Conservation (phyloP, 1,140 invertebrate genomes). For the Chironomus tepperi region DNA sequence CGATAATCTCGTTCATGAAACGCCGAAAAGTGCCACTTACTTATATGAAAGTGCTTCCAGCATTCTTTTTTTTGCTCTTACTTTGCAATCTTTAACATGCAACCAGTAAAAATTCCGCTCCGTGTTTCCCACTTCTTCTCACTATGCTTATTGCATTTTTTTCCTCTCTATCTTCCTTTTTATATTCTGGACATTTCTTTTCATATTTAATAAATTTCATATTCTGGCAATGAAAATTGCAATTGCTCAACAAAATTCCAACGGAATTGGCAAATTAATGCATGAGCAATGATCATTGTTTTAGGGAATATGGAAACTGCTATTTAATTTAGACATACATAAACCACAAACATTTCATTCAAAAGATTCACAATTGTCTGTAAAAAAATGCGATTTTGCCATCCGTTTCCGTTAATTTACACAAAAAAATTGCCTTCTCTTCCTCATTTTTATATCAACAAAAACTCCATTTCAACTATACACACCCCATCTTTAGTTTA, state of each 20-base stretch:
- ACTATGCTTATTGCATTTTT: not conserved
- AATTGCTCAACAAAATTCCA: not conserved
- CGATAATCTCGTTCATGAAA: slow-evolving; percentile 12
- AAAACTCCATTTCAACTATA: too few species aligned
- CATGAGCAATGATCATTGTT: too few species aligned
- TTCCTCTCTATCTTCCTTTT: not conserved
- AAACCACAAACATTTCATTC: too few species aligned
- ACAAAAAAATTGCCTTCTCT: too few species aligned
- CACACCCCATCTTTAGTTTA: too few species aligned
- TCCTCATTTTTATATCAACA: too few species aligned
- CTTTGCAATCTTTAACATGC: slow-evolving; percentile 2
- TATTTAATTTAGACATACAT: too few species aligned
- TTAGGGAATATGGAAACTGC: too few species aligned
- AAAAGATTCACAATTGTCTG: too few species aligned
- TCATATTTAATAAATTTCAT: not conserved
- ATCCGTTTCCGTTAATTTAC: too few species aligned
- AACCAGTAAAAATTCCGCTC: not conserved
- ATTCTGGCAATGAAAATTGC: not conserved
- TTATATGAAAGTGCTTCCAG: not conserved
- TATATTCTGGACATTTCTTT: not conserved
- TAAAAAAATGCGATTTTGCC: too few species aligned
- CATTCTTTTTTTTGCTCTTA: not conserved
- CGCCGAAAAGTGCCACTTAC: slow-evolving; percentile 11
- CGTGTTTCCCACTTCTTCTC: not conserved
- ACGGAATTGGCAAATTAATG: not conserved